Evolutionary conservation across 2,797 vertebrate genomes (phyloP).

Genomic region (Oophaga sylvatica): DNA sequence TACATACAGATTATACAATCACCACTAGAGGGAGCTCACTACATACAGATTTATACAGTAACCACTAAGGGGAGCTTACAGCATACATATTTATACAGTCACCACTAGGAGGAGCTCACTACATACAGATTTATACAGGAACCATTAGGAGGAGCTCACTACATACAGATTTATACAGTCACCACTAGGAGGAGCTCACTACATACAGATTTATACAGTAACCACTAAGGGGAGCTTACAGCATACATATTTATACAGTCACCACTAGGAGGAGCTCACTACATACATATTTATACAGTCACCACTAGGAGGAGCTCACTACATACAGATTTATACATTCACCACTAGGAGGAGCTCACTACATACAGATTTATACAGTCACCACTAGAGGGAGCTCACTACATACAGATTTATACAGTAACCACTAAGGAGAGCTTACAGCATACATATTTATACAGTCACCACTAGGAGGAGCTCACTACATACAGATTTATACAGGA

Average conservation of each 20-base stretch:
- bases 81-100: background rate
- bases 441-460: background rate
- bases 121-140: background rate
- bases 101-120: background rate
- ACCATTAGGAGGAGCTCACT: background rate
- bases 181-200: too few relatives aligned
- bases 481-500: background rate
- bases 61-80: background rate
- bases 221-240: background rate
- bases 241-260: background rate
- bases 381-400: background rate
- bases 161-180: background rate
- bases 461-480: background rate
- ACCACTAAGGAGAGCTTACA: background rate
- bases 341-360: background rate
- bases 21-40: background rate
- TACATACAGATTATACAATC: background rate
- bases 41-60: background rate
- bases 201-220: background rate
- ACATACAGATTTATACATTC: too few relatives aligned
- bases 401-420: background rate
- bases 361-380: background rate
- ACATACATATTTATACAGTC: too few relatives aligned
- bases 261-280: background rate
- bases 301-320: background rate